phyloP scores from a whole-genome alignment of 2,888 invertebrate genomes.

The Temnothorax rugatulus region DNA sequence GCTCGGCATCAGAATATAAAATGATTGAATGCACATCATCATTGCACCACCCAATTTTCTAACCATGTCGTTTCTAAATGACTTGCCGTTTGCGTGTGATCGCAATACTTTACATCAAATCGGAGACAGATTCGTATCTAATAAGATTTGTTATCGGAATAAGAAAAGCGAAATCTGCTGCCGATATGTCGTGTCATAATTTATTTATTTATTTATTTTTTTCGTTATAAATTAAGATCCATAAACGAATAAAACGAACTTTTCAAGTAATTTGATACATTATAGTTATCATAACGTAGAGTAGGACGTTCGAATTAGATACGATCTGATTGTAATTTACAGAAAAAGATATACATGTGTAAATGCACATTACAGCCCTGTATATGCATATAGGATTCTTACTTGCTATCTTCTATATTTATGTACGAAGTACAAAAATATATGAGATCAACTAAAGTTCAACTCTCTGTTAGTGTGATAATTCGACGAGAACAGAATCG shows the following conservation, averaged over 20 bases:
- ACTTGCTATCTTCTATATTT: neutral
- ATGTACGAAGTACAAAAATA: constrained; percentile 1
- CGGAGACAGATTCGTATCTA: constrained; percentile 61
- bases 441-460: constrained; percentile 5
- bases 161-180: constrained; percentile 60
- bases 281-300: neutral
- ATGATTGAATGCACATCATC: neutral
- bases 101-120: constrained; percentile 65
- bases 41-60: constrained; percentile 2
- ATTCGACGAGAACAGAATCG: neutral
- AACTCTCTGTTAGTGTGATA: neutral
- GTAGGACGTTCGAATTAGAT: neutral
- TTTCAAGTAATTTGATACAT: neutral
- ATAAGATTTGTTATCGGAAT: constrained; percentile 58
- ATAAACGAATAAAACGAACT: neutral
- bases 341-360: constrained; percentile 1
- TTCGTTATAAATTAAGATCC: neutral
- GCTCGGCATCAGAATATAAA: constrained; percentile 51
- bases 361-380: neutral
- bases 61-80: neutral
- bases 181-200: neutral
- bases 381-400: neutral
- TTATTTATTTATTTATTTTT: neutral
- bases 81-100: constrained; percentile 1
- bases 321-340: neutral